Conservation (phyloP, 2,888 invertebrate species). For the Trachelus stipa region DNA sequence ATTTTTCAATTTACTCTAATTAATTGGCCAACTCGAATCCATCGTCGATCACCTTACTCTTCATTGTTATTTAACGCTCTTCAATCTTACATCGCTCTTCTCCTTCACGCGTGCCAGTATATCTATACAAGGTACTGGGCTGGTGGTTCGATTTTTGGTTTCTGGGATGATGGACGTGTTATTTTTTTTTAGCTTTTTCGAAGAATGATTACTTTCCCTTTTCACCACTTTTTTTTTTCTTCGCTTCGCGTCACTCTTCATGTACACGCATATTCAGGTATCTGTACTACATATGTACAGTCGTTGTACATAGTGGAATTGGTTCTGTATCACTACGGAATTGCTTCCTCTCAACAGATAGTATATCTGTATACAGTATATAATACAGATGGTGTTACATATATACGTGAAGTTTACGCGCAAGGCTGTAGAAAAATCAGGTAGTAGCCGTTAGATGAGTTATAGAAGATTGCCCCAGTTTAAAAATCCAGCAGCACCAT, state of each 20-base stretch:
- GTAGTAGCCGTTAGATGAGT: background rate
- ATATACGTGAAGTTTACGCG: background rate
- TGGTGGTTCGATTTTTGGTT: background rate
- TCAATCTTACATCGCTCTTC: background rate
- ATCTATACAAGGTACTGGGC: background rate
- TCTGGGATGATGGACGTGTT: background rate
- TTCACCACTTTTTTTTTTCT: background rate
- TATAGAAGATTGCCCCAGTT: background rate
- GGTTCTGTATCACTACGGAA: background rate
- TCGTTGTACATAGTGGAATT: background rate
- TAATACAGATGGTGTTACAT: background rate
- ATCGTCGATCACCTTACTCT: background rate
- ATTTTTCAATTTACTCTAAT: background rate
- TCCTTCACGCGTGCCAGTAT: background rate
- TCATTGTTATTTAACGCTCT: background rate
- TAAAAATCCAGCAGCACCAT: background rate
- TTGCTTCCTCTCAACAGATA: background rate
- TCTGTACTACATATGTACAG: background rate
- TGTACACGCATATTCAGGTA: background rate
- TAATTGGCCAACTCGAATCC: background rate
- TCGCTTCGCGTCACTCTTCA: background rate
- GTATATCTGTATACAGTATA: background rate
- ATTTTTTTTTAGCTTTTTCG: background rate
- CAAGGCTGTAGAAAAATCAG: background rate
- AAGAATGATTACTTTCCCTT: background rate